Conservation (phyloP, 2,888 invertebrate species). For the Aplocera efformata region DNA sequence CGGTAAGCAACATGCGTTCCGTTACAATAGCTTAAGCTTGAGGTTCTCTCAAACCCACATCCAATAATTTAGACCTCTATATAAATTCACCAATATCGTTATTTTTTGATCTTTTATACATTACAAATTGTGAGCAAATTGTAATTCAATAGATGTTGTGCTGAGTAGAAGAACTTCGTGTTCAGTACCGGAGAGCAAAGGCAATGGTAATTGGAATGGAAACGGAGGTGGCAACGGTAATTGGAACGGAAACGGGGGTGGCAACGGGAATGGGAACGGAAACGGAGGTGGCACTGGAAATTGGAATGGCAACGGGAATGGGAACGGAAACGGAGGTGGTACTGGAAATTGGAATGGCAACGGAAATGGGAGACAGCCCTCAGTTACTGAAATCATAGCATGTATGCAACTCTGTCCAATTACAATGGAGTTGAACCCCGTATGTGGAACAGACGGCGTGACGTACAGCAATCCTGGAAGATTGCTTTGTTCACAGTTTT, state of each 20-base stretch:
- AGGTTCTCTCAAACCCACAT: too few species aligned
- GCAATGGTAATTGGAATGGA: conserved; percentile 2
- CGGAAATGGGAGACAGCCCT: background rate
- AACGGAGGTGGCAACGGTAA: background rate
- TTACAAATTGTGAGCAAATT: too few species aligned
- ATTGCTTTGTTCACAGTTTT: conserved; percentile 56
- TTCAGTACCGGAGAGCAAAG: background rate
- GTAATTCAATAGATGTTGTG: conserved; percentile 8
- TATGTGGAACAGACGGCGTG: conserved; percentile 63
- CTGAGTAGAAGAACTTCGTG: conserved; percentile 11
- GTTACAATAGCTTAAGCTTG: too few species aligned
- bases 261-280: background rate
- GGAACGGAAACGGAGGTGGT: background rate
- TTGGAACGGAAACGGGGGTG: background rate
- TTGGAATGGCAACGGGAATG: background rate
- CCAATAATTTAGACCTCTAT: too few species aligned
- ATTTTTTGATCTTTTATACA: too few species aligned
- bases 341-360: background rate
- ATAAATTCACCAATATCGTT: too few species aligned
- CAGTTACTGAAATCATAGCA: conserved; percentile 9
- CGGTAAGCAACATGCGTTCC: too few species aligned
- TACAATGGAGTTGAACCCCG: conserved; percentile 64
- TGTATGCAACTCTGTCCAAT: conserved; percentile 29
- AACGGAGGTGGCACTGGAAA: background rate
- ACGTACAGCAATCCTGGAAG: conserved; percentile 60